Evolutionary conservation across 2,888 invertebrate genomes (phyloP), one percentile per base, ranked within the genome.

Genomic region (Terebella lapidaria): DNA sequence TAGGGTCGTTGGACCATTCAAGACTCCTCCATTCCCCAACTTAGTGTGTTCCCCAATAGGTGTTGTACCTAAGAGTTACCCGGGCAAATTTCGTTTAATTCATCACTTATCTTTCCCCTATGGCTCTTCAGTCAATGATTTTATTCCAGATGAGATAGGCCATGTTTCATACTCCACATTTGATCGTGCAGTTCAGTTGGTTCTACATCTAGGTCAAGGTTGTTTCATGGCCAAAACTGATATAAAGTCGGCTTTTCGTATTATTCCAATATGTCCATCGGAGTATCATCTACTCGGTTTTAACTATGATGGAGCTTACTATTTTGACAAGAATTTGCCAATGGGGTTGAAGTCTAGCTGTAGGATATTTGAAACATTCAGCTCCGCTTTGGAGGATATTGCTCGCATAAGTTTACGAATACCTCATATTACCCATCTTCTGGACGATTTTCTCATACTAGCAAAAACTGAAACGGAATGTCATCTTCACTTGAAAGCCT

Each of bases 91-190:
- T 42, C 27, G 61, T 5, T 18, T 61, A 2, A 58, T 57, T n/a
- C 61, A 61, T 27, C 52, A 58, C 47, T 46, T 58, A 26, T 61
- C 61, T 46, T 61, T 53, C 24, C 61, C 61, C 2, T 5, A 30
- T 20, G 42, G 52, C 3, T 3, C 51, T 2, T 60, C 60, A 1
- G 28, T 57, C 2, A 60, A 60, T 57, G 52, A 45, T 51, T 26
- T 25, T 22, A 57, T 60, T 35, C 20, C 26, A 3, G 29, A 35
- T 1, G 45, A 51, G 4, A 27, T 24, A 46, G n/a, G 45, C 4
- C 20, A 54, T 35, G 35, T 35, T 10, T 35, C 35, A 35, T 35
- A 35, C 35, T 18, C 35, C 10, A 15, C 35, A 18, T 15, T 10
- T 18, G 35, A 35, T 35, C 10, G 18, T 35, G 35, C 35, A 18